A percentile compares a stretch with the other conserved stretches of the same genome.
phyloP scores from a whole-genome alignment of 2,797 vertebrate species.

The Morelia viridis region DNA sequence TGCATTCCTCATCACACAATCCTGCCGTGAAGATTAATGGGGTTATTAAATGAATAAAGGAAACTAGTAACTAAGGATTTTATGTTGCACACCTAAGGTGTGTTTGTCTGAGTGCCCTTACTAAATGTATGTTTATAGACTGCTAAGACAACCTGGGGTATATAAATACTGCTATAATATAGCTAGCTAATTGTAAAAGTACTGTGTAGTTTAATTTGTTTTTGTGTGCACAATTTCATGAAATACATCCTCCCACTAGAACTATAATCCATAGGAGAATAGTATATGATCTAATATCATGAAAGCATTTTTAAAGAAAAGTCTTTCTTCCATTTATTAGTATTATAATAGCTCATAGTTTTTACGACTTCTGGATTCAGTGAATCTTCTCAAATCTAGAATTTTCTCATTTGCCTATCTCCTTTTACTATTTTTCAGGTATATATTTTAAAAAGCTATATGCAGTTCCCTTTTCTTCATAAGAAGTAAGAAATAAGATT shows the following conservation, averaged over 20 bases:
- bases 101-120: slow-evolving; percentile 27
- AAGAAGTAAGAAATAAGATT: not conserved
- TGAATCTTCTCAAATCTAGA: not conserved
- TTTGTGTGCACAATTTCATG: slow-evolving; percentile 2
- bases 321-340: not conserved
- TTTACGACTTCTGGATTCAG: not conserved
- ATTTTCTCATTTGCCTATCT: not conserved
- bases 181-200: slow-evolving; percentile 14
- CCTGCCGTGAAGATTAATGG: slow-evolving; percentile 23
- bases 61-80: slow-evolving; percentile 41
- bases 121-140: not conserved
- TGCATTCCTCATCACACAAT: slow-evolving; percentile 2
- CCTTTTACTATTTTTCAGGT: not conserved
- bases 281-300: slow-evolving; percentile 13
- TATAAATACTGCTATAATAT: not conserved
- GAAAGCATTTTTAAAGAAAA: not conserved
- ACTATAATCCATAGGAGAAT: slow-evolving; percentile 23
- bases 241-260: slow-evolving; percentile 14
- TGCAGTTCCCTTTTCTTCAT: not conserved
- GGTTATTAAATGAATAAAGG: slow-evolving; percentile 46
- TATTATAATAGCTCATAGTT: not conserved
- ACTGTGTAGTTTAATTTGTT: slow-evolving; percentile 11
- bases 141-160: not conserved
- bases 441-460: not conserved
- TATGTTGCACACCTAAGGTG: slow-evolving; percentile 40